A percentile compares a stretch with the other conserved stretches of the same genome.
Evolutionary conservation across 2,113 vertebrate species (phyloP).

Genomic region (Phyllostomus hastatus): DNA sequence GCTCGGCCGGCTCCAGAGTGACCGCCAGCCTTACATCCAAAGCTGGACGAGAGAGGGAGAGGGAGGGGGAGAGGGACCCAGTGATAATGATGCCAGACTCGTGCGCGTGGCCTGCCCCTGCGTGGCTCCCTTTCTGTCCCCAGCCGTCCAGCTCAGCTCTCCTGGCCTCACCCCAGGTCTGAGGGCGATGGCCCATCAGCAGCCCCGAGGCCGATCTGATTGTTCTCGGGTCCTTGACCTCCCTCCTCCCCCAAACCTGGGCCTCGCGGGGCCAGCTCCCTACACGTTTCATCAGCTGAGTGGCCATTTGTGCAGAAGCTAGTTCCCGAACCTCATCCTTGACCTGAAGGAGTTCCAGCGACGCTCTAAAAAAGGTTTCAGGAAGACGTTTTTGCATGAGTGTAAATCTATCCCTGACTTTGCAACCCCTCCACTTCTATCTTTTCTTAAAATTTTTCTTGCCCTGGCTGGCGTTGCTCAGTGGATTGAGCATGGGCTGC

Average conservation of each 20-base stretch:
- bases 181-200: accelerated
- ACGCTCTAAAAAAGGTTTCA: not conserved
- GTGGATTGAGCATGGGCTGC: no score
- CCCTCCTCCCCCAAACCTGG: accelerated
- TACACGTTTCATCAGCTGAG: not conserved
- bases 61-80: no score
- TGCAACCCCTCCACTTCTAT: not conserved
- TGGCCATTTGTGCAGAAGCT: not conserved
- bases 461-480: no score
- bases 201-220: accelerated
- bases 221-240: not conserved
- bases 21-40: no score
- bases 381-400: not conserved
- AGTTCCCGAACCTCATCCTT: not conserved
- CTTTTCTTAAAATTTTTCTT: no score
- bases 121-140: not conserved
- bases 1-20: not conserved
- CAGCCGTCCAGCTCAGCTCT: accelerated
- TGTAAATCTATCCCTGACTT: not conserved
- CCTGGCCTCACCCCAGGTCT: not conserved
- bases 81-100: no score
- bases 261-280: not conserved
- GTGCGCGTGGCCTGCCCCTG: accelerated
- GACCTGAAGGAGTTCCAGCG: not conserved
- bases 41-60: not conserved